Conservation (phyloP, 2,113 vertebrate species). For the Prunella himalayana region DNA sequence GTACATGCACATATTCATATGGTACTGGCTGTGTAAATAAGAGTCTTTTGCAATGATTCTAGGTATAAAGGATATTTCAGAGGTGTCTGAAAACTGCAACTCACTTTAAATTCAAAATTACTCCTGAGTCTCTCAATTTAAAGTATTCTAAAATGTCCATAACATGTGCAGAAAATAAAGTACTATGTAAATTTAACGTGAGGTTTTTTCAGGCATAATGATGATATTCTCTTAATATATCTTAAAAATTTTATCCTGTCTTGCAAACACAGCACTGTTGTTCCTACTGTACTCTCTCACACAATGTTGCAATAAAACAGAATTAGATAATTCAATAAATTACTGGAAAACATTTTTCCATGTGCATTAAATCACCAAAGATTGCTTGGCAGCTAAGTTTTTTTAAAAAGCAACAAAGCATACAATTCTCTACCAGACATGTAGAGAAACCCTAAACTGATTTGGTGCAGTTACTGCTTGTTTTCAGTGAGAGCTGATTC, state of each 20-base stretch:
- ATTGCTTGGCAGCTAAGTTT: background rate
- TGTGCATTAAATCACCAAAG: background rate
- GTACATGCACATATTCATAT: background rate
- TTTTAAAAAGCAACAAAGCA: background rate
- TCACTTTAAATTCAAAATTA: background rate
- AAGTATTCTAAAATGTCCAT: background rate
- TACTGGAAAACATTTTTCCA: background rate
- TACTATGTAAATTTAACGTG: background rate
- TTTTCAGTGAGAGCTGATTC: background rate
- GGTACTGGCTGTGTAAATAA: background rate
- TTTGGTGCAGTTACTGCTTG: background rate
- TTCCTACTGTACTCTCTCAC: background rate
- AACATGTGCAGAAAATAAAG: background rate
- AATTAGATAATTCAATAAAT: background rate
- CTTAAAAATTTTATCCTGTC: background rate
- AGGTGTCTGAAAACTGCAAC: background rate
- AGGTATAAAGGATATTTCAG: background rate
- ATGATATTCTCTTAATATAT: background rate
- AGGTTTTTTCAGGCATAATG: background rate
- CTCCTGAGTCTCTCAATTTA: background rate
- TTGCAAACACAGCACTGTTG: background rate
- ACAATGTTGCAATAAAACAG: background rate
- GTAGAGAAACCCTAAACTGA: background rate
- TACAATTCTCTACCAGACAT: background rate
- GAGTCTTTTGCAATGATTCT: background rate